Conservation (phyloP, 1,140 invertebrate species). For the Drosophila chauvacae region DNA sequence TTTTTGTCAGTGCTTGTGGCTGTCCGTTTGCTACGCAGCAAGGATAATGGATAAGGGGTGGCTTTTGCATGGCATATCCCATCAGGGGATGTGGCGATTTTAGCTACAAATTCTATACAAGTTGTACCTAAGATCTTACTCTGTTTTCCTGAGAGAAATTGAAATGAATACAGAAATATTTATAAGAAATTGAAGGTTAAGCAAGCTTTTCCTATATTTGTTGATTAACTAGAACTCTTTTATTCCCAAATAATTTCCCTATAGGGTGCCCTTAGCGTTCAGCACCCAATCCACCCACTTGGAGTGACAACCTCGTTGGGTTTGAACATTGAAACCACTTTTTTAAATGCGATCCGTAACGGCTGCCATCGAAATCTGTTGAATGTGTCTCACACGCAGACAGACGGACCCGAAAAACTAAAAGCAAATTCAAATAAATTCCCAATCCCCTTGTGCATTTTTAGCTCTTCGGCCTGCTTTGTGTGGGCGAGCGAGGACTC, state of each 20-base stretch:
- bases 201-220: too few relatives aligned
- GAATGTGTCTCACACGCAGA: conserved; percentile 61
- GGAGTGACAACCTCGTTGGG: conserved; percentile 2
- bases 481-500: conserved; percentile 14
- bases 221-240: too few relatives aligned
- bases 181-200: too few relatives aligned
- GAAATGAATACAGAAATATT: too few relatives aligned
- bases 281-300: conserved; percentile 1
- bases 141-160: too few relatives aligned
- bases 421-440: conserved; percentile 84
- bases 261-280: conserved; percentile 7
- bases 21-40: conserved; percentile 35
- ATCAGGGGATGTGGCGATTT: conserved; percentile 5
- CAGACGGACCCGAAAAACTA: conserved; percentile 64
- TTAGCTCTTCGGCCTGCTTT: conserved; percentile 63
- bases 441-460: conserved; percentile 82
- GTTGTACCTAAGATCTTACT: too few relatives aligned
- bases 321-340: conserved; percentile 73
- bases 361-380: conserved; percentile 81
- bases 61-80: background rate
- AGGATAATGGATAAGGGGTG: background rate
- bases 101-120: background rate
- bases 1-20: conserved; percentile 48
- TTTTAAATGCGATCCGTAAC: conserved; percentile 80
- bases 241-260: background rate